Conservation (phyloP, 2,113 vertebrate species). For the Podiceps cristatus region DNA sequence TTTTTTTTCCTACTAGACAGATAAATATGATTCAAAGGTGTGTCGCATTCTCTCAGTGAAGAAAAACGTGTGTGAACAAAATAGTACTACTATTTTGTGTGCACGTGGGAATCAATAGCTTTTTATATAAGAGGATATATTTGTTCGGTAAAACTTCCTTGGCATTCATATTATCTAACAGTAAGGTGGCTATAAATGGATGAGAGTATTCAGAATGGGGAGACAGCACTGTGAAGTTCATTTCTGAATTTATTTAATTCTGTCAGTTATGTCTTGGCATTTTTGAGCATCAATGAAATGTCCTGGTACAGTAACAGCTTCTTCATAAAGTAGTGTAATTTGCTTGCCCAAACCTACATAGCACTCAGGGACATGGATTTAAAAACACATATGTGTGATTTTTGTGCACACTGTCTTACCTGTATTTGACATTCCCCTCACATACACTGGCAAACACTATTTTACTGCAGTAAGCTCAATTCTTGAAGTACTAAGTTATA, state of each 20-base stretch:
- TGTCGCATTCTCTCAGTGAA: background rate
- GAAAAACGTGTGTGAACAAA: background rate
- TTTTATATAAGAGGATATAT: background rate
- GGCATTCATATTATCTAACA: background rate
- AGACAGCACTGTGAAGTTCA: background rate
- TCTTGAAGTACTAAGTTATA: background rate
- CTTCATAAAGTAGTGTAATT: background rate
- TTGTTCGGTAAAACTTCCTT: background rate
- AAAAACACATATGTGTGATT: background rate
- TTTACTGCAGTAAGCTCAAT: background rate
- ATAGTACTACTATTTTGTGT: background rate
- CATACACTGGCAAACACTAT: background rate
- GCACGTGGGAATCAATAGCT: background rate
- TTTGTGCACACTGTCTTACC: background rate
- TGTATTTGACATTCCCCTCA: background rate
- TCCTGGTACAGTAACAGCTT: background rate
- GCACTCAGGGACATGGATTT: background rate
- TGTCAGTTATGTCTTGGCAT: background rate
- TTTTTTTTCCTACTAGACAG: background rate
- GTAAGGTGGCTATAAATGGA: background rate
- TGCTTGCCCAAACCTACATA: background rate
- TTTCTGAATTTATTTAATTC: background rate
- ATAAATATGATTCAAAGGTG: background rate
- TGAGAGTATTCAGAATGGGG: background rate
- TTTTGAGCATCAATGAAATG: background rate